Evolutionary conservation across 2,113 vertebrate species (phyloP).

Genomic region (Cottus gobio): DNA sequence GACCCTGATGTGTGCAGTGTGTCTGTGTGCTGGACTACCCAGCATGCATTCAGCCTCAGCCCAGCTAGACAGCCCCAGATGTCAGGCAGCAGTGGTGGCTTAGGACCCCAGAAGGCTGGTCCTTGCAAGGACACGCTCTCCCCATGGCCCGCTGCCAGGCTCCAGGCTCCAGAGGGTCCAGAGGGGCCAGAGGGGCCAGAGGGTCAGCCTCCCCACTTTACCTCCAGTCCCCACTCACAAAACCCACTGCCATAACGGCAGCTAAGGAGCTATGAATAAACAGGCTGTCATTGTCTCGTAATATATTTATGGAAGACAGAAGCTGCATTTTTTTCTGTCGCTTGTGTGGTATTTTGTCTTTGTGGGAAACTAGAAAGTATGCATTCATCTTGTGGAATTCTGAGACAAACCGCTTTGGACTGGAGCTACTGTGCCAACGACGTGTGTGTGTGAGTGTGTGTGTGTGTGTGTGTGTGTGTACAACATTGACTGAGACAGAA

Average conservation of each 20-base stretch:
- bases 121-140: slow-evolving; percentile 62
- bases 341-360: slow-evolving; percentile 52
- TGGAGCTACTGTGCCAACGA: slow-evolving; percentile 43
- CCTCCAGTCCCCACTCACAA: slow-evolving; percentile 43
- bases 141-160: slow-evolving; percentile 56
- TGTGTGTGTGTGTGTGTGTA: slow-evolving; percentile 36
- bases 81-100: slow-evolving; percentile 74
- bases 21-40: slow-evolving; percentile 67
- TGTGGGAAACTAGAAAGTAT: slow-evolving; percentile 81
- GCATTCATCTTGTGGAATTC: slow-evolving; percentile 65
- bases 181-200: slow-evolving; percentile 59
- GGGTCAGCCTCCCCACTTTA: slow-evolving; percentile 55
- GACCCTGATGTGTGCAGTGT: slow-evolving; percentile 64
- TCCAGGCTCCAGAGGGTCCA: slow-evolving; percentile 61
- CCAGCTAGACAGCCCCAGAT: slow-evolving; percentile 72
- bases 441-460: slow-evolving; percentile 26
- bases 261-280: slow-evolving; percentile 72
- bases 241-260: slow-evolving; percentile 59
- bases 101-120: slow-evolving; percentile 71
- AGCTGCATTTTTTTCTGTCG: slow-evolving; percentile 54
- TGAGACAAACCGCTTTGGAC: slow-evolving; percentile 44
- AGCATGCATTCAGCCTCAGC: slow-evolving; percentile 73
- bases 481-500: not conserved
- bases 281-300: slow-evolving; percentile 66
- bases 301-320: slow-evolving; percentile 74